Evolutionary conservation across 2,113 vertebrate species (phyloP).

Genomic region (Nycticorax nycticorax): DNA sequence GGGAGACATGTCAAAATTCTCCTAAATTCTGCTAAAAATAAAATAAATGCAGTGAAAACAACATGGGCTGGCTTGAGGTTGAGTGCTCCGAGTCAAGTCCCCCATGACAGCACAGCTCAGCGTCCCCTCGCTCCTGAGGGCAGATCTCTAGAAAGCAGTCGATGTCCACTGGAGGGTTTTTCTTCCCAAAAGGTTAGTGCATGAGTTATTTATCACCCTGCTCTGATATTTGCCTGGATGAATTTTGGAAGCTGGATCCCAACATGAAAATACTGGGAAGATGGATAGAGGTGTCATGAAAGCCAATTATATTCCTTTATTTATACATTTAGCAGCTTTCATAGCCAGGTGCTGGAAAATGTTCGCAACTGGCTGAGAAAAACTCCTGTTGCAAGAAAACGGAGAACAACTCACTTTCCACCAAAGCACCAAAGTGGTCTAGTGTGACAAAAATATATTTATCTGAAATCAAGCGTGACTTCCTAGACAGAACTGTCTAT

Average conservation of each 20-base stretch:
- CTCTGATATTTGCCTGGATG: background rate
- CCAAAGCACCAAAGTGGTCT: background rate
- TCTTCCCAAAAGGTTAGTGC: background rate
- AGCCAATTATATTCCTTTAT: background rate
- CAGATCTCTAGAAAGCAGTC: background rate
- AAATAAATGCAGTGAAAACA: background rate
- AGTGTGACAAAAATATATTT: constrained; percentile 2
- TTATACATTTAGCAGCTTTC: background rate
- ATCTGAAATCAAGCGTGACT: constrained; percentile 1
- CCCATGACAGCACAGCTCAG: background rate
- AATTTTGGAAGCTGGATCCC: background rate
- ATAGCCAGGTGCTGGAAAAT: background rate
- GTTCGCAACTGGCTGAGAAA: background rate
- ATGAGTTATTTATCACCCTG: background rate
- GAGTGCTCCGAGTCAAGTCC: background rate
- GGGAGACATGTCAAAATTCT: background rate
- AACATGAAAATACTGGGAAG: background rate
- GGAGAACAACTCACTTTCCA: background rate
- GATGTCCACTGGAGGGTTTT: background rate
- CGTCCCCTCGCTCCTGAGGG: fast-evolving
- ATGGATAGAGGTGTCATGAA: constrained; percentile 10
- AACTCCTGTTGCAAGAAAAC: background rate
- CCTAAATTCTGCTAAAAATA: background rate
- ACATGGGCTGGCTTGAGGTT: background rate
- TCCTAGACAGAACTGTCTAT: background rate